Base-by-base conservation (phyloP, 2,113 vertebrate species). In the Xyliphius kryptos region DNA sequence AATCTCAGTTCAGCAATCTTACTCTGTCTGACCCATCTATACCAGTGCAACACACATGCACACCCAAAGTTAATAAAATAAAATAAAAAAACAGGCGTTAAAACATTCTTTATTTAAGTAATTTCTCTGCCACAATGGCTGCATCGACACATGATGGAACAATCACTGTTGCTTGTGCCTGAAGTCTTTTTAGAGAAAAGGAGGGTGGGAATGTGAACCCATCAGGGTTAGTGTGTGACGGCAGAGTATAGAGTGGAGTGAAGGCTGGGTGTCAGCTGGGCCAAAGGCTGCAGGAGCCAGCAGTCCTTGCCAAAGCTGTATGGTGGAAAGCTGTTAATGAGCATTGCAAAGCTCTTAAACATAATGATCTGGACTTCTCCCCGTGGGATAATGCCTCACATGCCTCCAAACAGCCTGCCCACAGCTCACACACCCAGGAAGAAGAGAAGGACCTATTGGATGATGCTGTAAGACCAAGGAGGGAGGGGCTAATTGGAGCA, bases 311-410 rank as follows among this genome's bases (percentile, higher is more conserved):
- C 75, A 81, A 75, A 52, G 69, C 70, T 73, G 69, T 87, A 84
- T 71, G 85, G 83, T 88, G 85, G 80, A 84, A 81, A 87, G 82
- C 83, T 87, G 82, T 89, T 88, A 89, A 89, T 83, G 59, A 89
- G 81, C 84, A 87, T 89, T 90, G 83, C 85, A 84, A 85, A 83
- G 73, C 76, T 79, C 82, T 87, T 86, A 85, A 86, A 79, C 68
- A 78, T 80, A 80, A 89, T 87, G 77, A 78, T 84, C 80, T 83
- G 79, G 80, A 74, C 80, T 83, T 83, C 78, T 82, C 75, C 74
- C 80, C 81, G 72, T 77, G 70, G 81, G 80, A 76, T 84, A 85
- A 85, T 66, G 44, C 60, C 59, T 83, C 81, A 72, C 79, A 81
- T 80, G 80, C 65, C 66, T 69, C 61, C 56, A 36, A 61, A 67